Evolutionary conservation across 2,797 vertebrate species (phyloP).

Genomic region (Pantherophis vulpinus): DNA sequence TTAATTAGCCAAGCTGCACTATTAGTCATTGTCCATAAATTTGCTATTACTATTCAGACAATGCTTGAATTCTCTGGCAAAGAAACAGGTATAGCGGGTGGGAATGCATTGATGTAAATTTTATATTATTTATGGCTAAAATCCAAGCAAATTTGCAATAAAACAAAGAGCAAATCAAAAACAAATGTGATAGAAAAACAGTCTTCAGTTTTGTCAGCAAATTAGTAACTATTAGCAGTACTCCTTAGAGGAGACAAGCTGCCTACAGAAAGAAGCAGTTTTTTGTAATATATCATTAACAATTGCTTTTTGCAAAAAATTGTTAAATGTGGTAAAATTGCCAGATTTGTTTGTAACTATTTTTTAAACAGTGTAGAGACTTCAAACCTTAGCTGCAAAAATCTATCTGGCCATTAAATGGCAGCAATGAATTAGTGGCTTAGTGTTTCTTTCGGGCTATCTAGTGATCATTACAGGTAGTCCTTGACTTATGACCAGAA

Average conservation of each 20-base stretch:
- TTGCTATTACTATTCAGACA: constrained; percentile 68
- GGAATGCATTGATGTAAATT: constrained; percentile 43
- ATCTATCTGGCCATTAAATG: neutral
- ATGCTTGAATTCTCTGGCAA: constrained; percentile 66
- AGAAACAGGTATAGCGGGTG: constrained; percentile 40
- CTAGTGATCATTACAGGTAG: neutral
- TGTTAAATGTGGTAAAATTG: neutral
- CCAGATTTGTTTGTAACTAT: neutral
- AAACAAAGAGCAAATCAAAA: neutral
- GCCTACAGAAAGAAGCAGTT: neutral
- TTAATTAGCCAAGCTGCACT: constrained; percentile 74
- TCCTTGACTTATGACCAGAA: no score
- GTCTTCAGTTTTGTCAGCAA: neutral
- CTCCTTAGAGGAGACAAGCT: neutral
- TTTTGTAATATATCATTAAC: neutral
- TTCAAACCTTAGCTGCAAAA: neutral
- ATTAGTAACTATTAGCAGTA: neutral
- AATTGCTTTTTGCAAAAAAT: neutral
- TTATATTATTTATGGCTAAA: neutral
- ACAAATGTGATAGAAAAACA: neutral
- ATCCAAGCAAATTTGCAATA: neutral
- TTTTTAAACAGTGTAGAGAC: neutral
- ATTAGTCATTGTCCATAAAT: constrained; percentile 71
- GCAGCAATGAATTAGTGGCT: neutral
- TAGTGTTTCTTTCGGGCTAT: neutral